Percentiles rank a stretch among this genome's conserved stretches.
phyloP scores from a whole-genome alignment of 2,888 invertebrate species.

The Chamaedrilus cognettii region DNA sequence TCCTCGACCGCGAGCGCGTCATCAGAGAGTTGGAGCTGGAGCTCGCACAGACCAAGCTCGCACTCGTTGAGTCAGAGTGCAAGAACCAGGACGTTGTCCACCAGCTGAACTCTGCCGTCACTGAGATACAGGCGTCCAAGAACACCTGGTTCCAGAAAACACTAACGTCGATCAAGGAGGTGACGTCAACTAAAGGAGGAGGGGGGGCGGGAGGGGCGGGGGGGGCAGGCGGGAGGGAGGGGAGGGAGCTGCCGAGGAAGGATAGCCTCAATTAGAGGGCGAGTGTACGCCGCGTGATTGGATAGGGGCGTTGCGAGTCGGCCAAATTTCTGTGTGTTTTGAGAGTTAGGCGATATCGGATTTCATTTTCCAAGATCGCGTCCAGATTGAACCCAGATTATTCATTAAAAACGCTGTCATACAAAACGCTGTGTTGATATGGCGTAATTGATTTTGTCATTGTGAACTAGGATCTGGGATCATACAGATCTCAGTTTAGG shows the following conservation, averaged over 20 bases:
- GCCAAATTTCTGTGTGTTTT: too few relatives aligned
- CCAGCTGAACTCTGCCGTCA: slow-evolving; percentile 78
- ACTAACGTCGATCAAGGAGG: slow-evolving; percentile 67
- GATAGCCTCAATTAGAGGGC: slow-evolving; percentile 13
- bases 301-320: too few relatives aligned
- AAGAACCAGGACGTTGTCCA: slow-evolving; percentile 90
- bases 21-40: slow-evolving; percentile 86
- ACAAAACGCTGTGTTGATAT: too few relatives aligned
- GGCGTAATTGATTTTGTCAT: too few relatives aligned
- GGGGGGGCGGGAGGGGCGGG: slow-evolving; percentile 28
- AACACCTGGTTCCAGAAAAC: slow-evolving; percentile 93
- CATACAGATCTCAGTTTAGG: too few relatives aligned
- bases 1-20: slow-evolving; percentile 47
- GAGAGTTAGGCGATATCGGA: too few relatives aligned
- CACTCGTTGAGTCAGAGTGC: slow-evolving; percentile 96
- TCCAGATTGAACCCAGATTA: too few relatives aligned
- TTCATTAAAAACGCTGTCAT: too few relatives aligned
- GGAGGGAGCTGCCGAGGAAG: slow-evolving; percentile 12
- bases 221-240: slow-evolving; percentile 14
- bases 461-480: too few relatives aligned
- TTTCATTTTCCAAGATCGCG: too few relatives aligned
- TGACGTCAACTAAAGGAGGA: slow-evolving; percentile 63
- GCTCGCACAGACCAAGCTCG: slow-evolving; percentile 93
- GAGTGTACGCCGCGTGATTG: too few relatives aligned
- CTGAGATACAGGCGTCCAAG: slow-evolving; percentile 73